Evolutionary conservation across 2,888 invertebrate species (phyloP).

Genomic region (Nematopogon swammerdamellus): DNA sequence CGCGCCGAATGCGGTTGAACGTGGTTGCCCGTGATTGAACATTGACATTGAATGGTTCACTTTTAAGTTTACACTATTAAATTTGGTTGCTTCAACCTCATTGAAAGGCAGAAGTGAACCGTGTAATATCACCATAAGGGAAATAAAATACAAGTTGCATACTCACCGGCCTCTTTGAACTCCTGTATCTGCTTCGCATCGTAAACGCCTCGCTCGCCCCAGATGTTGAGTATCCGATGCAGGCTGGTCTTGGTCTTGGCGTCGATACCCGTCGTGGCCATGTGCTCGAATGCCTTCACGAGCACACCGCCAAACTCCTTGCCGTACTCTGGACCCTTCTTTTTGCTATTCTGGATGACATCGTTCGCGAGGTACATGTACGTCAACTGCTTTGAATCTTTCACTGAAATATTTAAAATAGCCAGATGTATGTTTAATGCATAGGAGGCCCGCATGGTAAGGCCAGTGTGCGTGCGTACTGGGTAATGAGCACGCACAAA

Average conservation of each 20-base stretch:
- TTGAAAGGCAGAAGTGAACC: no score
- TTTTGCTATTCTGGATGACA: slow-evolving; percentile 97
- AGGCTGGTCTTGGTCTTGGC: slow-evolving; percentile 80
- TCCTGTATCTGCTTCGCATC: slow-evolving; percentile 76
- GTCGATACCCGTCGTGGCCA: slow-evolving; percentile 70
- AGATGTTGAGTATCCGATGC: slow-evolving; percentile 80
- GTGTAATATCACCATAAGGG: no score
- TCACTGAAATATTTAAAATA: slow-evolving; percentile 68
- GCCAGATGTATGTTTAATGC: no score
- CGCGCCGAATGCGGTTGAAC: no score
- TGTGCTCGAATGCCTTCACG: slow-evolving; percentile 79
- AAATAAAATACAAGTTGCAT: no score
- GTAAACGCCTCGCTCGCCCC: slow-evolving; percentile 91
- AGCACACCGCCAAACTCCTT: slow-evolving; percentile 81
- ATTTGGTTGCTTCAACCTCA: no score
- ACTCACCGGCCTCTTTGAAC: slow-evolving; percentile 64
- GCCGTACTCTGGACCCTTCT: slow-evolving; percentile 94
- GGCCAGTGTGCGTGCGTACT: no score
- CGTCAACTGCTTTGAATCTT: slow-evolving; percentile 82
- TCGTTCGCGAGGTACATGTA: slow-evolving; percentile 99
- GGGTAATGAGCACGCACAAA: no score
- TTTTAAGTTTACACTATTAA: no score
- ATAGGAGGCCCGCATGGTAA: no score
- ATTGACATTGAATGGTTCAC: no score
- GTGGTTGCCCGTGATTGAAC: no score